These are phyloP conservation scores for Brachionus rubens DNA, from an alignment of 1,140 invertebrate species.

Conservation along the genomic window DNA sequence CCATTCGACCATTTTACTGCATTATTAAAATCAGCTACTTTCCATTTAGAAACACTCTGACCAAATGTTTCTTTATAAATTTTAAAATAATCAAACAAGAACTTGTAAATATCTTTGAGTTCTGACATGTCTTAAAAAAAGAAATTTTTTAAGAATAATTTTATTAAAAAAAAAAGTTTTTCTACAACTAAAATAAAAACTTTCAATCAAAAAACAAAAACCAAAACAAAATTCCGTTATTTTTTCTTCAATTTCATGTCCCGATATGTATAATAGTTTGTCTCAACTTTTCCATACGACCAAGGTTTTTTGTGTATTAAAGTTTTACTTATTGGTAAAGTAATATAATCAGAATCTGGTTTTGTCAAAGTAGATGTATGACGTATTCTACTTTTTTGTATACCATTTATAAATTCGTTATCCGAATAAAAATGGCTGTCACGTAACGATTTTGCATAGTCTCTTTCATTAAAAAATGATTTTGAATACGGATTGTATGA, in stretches of 20 bases:
- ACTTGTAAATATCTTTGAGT: constrained; percentile 26
- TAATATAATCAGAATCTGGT: neutral
- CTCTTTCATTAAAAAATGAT: neutral
- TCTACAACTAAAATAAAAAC: neutral
- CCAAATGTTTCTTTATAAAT: constrained; percentile 14
- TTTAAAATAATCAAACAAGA: constrained; percentile 37
- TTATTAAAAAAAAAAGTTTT: neutral
- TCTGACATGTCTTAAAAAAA: constrained; percentile 7
- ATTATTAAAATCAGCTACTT: constrained; percentile 24
- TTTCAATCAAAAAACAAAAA: too few relatives aligned
- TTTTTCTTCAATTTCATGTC: constrained; percentile 4
- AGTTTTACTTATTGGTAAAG: constrained; percentile 22
- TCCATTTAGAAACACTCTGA: constrained; percentile 14
- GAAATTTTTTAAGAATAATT: neutral
- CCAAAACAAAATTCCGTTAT: neutral
- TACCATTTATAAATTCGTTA: constrained; percentile 11
- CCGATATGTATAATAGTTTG: constrained; percentile 16
- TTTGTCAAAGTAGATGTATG: neutral
- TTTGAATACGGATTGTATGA: constrained; percentile 20
- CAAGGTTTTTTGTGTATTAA: constrained; percentile 41
- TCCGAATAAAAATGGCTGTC: constrained; percentile 34
- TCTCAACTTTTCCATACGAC: constrained; percentile 43
- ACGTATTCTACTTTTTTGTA: neutral
- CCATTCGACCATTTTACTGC: constrained; percentile 12
- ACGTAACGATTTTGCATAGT: neutral